Conservation (phyloP, 2,797 vertebrate genomes). For the Centropyge bicolor region DNA sequence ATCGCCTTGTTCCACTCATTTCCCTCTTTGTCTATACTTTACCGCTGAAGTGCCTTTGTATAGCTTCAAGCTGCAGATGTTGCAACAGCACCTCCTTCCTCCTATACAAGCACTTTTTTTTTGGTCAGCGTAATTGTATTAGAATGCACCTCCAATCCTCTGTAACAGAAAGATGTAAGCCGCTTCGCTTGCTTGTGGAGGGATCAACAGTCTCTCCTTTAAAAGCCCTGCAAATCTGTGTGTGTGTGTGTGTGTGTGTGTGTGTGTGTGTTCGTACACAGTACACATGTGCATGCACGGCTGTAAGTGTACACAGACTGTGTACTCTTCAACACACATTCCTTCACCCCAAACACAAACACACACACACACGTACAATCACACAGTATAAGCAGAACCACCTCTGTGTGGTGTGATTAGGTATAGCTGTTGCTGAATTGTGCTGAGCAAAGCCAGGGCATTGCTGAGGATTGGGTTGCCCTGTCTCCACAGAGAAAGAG, state of each 20-base stretch:
- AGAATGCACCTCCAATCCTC: constrained; percentile 78
- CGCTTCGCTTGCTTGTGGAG: constrained; percentile 77
- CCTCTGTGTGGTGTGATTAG: constrained; percentile 84
- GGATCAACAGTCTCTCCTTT: constrained; percentile 79
- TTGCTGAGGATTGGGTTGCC: constrained; percentile 86
- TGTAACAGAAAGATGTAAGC: constrained; percentile 81
- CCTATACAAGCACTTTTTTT: constrained; percentile 67
- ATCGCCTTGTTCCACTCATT: constrained; percentile 67
- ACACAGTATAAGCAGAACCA: constrained; percentile 71
- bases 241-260: constrained; percentile 38
- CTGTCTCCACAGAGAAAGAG: constrained; percentile 65
- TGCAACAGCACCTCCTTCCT: constrained; percentile 60
- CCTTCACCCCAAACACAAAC: constrained; percentile 49
- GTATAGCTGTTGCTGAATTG: constrained; percentile 81
- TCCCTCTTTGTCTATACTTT: constrained; percentile 49
- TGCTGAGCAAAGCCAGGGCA: constrained; percentile 81
- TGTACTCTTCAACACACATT: constrained; percentile 44
- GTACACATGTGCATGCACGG: constrained; percentile 23
- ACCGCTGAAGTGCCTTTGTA: constrained; percentile 54
- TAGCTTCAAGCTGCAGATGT: constrained; percentile 60
- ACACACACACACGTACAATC: constrained; percentile 22
- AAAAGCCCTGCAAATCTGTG: constrained; percentile 69
- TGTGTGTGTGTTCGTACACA: background rate
- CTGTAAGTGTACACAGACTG: constrained; percentile 27
- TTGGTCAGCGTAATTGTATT: constrained; percentile 80